Base-by-base conservation (phyloP, 2,797 vertebrate species). In the Numenius phaeopus region DNA sequence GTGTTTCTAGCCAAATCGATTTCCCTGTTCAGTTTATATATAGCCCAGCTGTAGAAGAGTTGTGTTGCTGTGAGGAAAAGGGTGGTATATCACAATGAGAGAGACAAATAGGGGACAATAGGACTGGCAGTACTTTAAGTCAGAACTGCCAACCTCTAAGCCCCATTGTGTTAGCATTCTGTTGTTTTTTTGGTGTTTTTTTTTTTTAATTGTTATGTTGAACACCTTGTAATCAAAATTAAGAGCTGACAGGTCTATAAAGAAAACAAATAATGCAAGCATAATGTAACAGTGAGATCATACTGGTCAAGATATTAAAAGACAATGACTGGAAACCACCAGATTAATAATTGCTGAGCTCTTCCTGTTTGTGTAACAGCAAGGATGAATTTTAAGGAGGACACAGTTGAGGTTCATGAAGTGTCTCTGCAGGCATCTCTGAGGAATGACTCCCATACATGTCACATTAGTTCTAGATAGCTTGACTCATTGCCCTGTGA, bases 281-380 rank as follows among this genome's bases (percentile, higher is more conserved):
- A 83, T 40, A 92, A 90, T 76, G 91, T 92, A 94, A 86, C 37
- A 83, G 23, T 88, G 96, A 96, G 75, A 67, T 92, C 87, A 94
- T 57, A 47, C 23, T 83, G 87, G 91, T 89, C 82, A 89, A 84
- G 76, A 39, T 23, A 59, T 67, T 81, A 65, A 90, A 88, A 70
- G 71, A 87, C 67, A 85, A 69, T 67, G 82, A 65, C 84, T 87
- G 55, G 61, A 96, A 95, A 85, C 87, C 84, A 94, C 65, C 8
- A 71, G 79, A 91, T 97, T 73, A 95, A 81, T 96, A 91, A 94
- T 9, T 69, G 69, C 72, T 39, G 84, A 80, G 86, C 73, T 90
- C 70, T 92, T 97, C 82, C 95, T 91, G 87, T 86, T 85, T 57
- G 79, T 40, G 39, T 65, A 79, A 46, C 58, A 42, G 69, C 52